A percentile compares a stretch with the other conserved stretches of the same genome.
phyloP scores from a whole-genome alignment of 2,113 vertebrate species.

The Budorcas taxicolor region DNA sequence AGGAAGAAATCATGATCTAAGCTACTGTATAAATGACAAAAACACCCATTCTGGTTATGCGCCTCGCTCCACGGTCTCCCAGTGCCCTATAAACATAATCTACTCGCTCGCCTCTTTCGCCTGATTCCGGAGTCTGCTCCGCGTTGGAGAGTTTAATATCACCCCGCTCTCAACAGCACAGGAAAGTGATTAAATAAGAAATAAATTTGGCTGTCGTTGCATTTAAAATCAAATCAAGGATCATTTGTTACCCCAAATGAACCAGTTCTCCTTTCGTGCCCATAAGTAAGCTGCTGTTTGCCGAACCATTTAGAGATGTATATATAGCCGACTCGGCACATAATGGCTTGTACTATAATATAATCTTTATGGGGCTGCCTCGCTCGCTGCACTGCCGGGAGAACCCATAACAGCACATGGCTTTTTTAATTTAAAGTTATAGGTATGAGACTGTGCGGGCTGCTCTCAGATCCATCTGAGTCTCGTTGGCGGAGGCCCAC shows the following conservation, averaged over 20 bases:
- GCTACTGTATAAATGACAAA: constrained; percentile 77
- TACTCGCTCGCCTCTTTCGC: constrained; percentile 63
- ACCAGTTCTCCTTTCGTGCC: constrained; percentile 77
- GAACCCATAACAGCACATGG: constrained; percentile 66
- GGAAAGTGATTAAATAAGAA: constrained; percentile 82
- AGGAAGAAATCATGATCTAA: constrained; percentile 74
- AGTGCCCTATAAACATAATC: constrained; percentile 78
- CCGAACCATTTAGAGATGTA: constrained; percentile 77
- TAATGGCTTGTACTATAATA: constrained; percentile 76
- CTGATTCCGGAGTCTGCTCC: constrained; percentile 64
- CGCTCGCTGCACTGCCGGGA: constrained; percentile 29
- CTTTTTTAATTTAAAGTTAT: constrained; percentile 79
- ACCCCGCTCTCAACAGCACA: constrained; percentile 67
- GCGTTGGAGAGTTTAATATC: constrained; percentile 68
- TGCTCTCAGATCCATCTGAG: not conserved
- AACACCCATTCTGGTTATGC: constrained; percentile 62
- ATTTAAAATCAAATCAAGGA: constrained; percentile 85
- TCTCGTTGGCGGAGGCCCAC: accelerated
- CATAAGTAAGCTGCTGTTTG: constrained; percentile 77
- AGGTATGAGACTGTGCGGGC: constrained; percentile 53
- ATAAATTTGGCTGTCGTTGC: constrained; percentile 82
- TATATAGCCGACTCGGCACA: constrained; percentile 71
- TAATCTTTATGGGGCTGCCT: constrained; percentile 76
- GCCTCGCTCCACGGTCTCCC: constrained; percentile 53
- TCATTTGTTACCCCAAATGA: constrained; percentile 83